A percentile compares a stretch with the other conserved stretches of the same genome.
phyloP scores from a whole-genome alignment of 1,140 invertebrate species.

The Planococcus citri region DNA sequence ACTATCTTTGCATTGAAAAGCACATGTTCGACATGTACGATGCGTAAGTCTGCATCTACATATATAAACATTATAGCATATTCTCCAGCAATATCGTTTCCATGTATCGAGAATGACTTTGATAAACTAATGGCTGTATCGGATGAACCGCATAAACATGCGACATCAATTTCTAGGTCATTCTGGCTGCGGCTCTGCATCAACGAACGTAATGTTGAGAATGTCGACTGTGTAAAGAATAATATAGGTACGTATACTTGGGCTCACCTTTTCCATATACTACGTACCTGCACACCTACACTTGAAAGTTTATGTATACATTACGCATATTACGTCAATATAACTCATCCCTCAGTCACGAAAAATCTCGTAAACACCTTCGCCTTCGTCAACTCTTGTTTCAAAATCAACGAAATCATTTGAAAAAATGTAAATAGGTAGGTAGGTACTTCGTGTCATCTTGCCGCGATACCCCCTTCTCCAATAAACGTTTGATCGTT shows the following conservation, averaged over 20 bases:
- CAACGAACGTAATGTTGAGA: neutral
- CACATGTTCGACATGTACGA: neutral
- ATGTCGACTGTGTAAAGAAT: neutral
- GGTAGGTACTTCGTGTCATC: too few species aligned
- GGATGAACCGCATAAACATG: constrained; percentile 6
- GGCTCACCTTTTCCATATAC: neutral
- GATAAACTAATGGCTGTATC: neutral
- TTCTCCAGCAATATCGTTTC: neutral
- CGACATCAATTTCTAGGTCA: neutral
- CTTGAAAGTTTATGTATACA: neutral
- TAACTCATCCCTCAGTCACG: neutral
- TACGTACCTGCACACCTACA: neutral
- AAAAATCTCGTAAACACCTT: neutral
- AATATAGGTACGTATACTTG: too few species aligned
- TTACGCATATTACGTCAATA: neutral
- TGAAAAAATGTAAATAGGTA: too few species aligned
- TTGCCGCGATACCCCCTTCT: too few species aligned
- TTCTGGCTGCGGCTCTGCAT: neutral
- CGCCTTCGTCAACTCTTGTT: neutral
- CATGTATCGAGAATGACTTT: neutral
- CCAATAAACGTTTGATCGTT: too few species aligned
- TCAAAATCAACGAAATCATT: neutral
- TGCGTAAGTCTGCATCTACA: neutral
- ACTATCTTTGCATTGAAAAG: too few species aligned
- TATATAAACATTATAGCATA: neutral